phyloP scores from a whole-genome alignment of 2,113 vertebrate species.

The Chaetodon trifascialis region DNA sequence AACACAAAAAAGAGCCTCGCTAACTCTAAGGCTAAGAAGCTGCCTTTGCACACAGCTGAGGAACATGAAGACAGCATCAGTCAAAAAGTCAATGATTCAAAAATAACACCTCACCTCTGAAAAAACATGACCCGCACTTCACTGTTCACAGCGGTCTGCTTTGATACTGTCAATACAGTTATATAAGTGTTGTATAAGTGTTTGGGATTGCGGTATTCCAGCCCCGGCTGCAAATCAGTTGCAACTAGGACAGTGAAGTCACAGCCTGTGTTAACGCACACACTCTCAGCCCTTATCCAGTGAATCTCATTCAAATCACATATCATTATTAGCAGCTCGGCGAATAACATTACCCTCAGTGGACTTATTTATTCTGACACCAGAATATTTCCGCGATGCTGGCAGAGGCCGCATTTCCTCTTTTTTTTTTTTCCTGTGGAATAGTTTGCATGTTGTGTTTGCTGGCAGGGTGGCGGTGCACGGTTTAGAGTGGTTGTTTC shows the following conservation, averaged over 20 bases:
- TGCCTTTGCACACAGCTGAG: background rate
- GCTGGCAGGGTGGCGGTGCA: background rate
- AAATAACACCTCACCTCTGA: background rate
- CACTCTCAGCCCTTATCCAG: background rate
- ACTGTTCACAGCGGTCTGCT: background rate
- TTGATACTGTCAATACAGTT: background rate
- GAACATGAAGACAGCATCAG: background rate
- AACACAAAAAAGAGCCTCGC: no score
- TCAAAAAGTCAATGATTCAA: background rate
- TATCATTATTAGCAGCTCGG: slow-evolving; percentile 28
- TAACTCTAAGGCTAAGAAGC: background rate
- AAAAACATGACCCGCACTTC: background rate
- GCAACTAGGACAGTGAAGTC: slow-evolving; percentile 48
- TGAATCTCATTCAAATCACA: slow-evolving; percentile 39
- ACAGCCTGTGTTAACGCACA: slow-evolving; percentile 18
- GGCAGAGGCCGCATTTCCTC: background rate
- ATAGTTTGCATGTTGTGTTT: background rate
- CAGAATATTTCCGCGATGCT: slow-evolving; percentile 1
- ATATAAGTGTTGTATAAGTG: background rate
- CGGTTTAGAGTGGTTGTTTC: background rate
- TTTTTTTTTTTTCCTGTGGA: background rate
- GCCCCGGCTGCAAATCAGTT: slow-evolving; percentile 53
- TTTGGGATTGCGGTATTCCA: background rate
- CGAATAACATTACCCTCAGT: slow-evolving; percentile 22
- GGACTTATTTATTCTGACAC: slow-evolving; percentile 11